Conservation (phyloP, 2,888 invertebrate species). For the Calephelis perditalis region DNA sequence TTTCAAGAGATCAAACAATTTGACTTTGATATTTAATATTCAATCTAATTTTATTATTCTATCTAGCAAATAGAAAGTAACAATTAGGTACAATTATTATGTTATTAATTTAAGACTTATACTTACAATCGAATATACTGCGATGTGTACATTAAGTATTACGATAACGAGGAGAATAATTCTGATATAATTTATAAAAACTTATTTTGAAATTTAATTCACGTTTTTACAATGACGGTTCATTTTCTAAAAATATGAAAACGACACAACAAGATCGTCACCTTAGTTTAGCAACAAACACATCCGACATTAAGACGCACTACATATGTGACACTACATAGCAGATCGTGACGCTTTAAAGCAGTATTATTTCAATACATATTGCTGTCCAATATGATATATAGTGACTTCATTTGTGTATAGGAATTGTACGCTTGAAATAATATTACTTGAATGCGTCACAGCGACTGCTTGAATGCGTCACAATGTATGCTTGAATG, state of each 20-base stretch:
- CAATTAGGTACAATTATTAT: conserved; percentile 74
- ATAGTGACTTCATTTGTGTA: no score
- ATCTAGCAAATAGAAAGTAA: conserved; percentile 77
- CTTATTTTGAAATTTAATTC: conserved; percentile 49
- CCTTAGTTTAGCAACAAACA: conserved; percentile 38
- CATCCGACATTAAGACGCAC: no score
- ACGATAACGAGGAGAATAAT: conserved; percentile 65
- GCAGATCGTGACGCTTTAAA: no score
- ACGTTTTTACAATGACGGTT: conserved; percentile 55
- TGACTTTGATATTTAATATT: conserved; percentile 55
- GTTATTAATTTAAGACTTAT: conserved; percentile 59
- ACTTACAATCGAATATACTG: conserved; percentile 64
- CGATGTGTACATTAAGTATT: conserved; percentile 62
- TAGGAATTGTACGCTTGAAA: no score
- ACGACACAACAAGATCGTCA: conserved; percentile 66
- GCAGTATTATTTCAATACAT: no score
- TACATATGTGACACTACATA: no score
- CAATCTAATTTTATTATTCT: conserved; percentile 77
- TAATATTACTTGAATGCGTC: no score
- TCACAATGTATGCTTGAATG: no score
- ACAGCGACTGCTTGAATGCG: no score
- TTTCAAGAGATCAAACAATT: conserved; percentile 57
- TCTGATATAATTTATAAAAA: conserved; percentile 66
- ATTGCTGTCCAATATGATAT: no score
- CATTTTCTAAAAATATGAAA: conserved; percentile 72